Percentiles rank a stretch among this genome's conserved stretches.
Conservation (phyloP, 2,113 vertebrate species). For the Thamnophis sirtalis region DNA sequence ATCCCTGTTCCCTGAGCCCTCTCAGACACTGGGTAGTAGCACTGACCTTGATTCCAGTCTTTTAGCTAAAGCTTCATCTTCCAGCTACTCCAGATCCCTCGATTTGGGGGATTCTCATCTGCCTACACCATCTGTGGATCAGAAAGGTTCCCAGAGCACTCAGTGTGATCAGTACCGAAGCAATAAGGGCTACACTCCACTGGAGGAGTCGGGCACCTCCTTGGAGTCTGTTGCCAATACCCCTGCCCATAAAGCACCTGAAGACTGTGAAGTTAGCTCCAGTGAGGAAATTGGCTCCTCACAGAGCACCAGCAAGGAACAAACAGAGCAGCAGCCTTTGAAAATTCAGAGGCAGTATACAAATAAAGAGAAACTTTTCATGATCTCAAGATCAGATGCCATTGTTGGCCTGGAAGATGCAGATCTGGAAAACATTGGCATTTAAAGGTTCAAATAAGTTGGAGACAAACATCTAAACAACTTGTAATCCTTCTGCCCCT, state of each 20-base stretch:
- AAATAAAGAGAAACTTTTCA: constrained; percentile 82
- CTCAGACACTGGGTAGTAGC: constrained; percentile 54
- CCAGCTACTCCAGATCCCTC: constrained; percentile 65
- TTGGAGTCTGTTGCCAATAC: constrained; percentile 75
- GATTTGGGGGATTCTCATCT: constrained; percentile 66
- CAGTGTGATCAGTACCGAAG: constrained; percentile 76
- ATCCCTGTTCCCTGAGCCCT: constrained; percentile 58
- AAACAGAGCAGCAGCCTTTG: constrained; percentile 40
- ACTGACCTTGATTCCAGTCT: constrained; percentile 65
- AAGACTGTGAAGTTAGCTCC: constrained; percentile 58
- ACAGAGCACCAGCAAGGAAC: constrained; percentile 61
- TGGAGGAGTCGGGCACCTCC: constrained; percentile 84
- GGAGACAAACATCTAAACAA: constrained; percentile 4
- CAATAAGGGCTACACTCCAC: constrained; percentile 91
- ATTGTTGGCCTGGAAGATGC: constrained; percentile 59
- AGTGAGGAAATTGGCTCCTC: constrained; percentile 44
- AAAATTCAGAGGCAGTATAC: constrained; percentile 73
- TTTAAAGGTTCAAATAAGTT: constrained; percentile 51
- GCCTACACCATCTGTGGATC: constrained; percentile 49
- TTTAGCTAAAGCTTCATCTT: constrained; percentile 67
- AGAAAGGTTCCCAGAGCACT: constrained; percentile 80
- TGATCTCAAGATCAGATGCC: constrained; percentile 76
- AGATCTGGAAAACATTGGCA: constrained; percentile 66
- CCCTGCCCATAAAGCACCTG: constrained; percentile 52
- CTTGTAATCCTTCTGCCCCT: constrained; percentile 48